Percentiles rank a stretch among this genome's conserved stretches.
Evolutionary conservation across 2,888 invertebrate species (phyloP).

Genomic region (Caenorhabditis sulstoni): DNA sequence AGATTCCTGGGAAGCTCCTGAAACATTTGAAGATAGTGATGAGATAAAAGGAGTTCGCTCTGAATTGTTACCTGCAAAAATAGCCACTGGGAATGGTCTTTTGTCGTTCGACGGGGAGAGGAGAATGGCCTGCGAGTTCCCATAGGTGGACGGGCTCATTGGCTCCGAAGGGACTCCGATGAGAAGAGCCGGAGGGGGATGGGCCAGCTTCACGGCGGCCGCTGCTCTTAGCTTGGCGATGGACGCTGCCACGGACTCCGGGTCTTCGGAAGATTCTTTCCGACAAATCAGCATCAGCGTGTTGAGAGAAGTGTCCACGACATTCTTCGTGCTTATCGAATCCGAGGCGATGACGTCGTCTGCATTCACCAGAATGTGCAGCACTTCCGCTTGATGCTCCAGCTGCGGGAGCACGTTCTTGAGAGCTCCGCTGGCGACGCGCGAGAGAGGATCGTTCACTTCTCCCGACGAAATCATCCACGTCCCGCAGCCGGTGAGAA

Average conservation of each 20-base stretch:
- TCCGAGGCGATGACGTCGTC: slow-evolving; percentile 62
- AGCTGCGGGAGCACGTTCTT: slow-evolving; percentile 69
- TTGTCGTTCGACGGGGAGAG: slow-evolving; percentile 71
- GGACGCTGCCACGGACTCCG: neutral
- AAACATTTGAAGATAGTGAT: slow-evolving; percentile 59
- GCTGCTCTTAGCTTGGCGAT: slow-evolving; percentile 64
- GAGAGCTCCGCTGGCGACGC: slow-evolving; percentile 67
- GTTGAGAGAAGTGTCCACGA: slow-evolving; percentile 69
- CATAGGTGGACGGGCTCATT: slow-evolving; percentile 62
- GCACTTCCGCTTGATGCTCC: slow-evolving; percentile 71
- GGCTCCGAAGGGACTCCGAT: slow-evolving; percentile 77
- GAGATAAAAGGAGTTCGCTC: too few relatives aligned
- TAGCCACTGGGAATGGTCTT: slow-evolving; percentile 72
- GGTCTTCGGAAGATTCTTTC: slow-evolving; percentile 39
- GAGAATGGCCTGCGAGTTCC: slow-evolving; percentile 62
- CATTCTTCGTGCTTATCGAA: slow-evolving; percentile 21
- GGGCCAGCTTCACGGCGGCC: slow-evolving; percentile 71
- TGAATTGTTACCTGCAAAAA: slow-evolving; percentile 70
- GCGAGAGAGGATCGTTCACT: slow-evolving; percentile 71
- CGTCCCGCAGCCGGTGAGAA: slow-evolving; percentile 65
- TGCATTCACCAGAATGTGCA: slow-evolving; percentile 72
- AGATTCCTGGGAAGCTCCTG: slow-evolving; percentile 67
- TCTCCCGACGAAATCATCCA: slow-evolving; percentile 74
- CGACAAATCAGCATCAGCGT: slow-evolving; percentile 69
- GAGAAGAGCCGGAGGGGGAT: slow-evolving; percentile 76